phyloP scores from a whole-genome alignment of 2,888 invertebrate genomes.

The Stratiomys singularior region DNA sequence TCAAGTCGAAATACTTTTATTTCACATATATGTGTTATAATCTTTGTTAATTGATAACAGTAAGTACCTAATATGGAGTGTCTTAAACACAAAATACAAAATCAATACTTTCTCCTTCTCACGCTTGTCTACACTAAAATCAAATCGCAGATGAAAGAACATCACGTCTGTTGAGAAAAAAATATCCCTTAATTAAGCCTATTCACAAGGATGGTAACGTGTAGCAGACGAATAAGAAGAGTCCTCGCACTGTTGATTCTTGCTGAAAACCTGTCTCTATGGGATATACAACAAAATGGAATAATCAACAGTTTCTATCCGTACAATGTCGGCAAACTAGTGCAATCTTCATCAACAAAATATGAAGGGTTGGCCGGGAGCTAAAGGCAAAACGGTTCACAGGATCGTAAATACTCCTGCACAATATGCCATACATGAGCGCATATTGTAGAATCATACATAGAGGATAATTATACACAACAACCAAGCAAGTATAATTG shows the following conservation, averaged over 20 bases:
- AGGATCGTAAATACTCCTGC: neutral
- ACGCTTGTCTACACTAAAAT: neutral
- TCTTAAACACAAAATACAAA: neutral
- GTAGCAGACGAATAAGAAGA: neutral
- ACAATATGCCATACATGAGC: no score
- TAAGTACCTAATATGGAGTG: no score
- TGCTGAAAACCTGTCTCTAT: neutral
- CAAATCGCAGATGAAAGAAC: neutral
- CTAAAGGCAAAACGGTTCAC: neutral
- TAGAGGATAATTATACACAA: slow-evolving; percentile 17
- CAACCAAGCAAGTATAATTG: slow-evolving; percentile 1
- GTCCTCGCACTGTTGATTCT: neutral
- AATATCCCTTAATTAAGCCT: neutral
- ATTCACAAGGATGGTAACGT: neutral
- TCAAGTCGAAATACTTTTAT: no score
- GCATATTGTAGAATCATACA: neutral
- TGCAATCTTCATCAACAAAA: neutral
- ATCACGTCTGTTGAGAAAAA: neutral
- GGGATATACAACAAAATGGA: neutral
- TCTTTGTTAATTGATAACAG: no score
- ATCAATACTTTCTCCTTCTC: neutral
- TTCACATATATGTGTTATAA: no score
- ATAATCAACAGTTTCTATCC: slow-evolving; percentile 8
- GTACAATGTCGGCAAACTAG: neutral
- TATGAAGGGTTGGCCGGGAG: neutral